Conservation (phyloP, 2,888 invertebrate species). For the Drosophila hamatofila region DNA sequence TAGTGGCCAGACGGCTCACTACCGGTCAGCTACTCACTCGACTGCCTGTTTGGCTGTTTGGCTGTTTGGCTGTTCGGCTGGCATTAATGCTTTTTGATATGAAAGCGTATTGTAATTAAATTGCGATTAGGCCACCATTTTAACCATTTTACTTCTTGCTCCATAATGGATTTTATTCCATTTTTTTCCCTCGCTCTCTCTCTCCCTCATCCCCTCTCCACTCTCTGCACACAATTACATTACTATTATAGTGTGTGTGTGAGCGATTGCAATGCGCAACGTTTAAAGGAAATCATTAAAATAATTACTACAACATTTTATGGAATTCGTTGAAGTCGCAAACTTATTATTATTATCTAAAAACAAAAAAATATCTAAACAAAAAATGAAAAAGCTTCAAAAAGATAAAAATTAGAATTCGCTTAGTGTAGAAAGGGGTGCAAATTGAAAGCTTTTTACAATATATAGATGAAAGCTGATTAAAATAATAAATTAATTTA, state of each 20-base stretch:
- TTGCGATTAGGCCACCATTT: conserved; percentile 86
- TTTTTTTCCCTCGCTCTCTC: conserved; percentile 49
- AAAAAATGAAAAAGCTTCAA: conserved; percentile 2
- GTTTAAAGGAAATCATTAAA: conserved; percentile 85
- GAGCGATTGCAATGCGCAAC: conserved; percentile 51
- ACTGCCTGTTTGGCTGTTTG: conserved; percentile 31
- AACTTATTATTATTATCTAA: conserved; percentile 66
- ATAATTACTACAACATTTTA: conserved; percentile 82
- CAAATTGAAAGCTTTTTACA: conserved; percentile 17
- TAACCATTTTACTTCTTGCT: conserved; percentile 78
- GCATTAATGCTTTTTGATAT: conserved; percentile 82
- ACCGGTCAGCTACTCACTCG: conserved; percentile 35
- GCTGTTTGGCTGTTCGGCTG: conserved; percentile 41
- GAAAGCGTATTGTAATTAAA: conserved; percentile 84
- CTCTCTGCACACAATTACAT: conserved; percentile 64
- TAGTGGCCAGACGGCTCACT: conserved; percentile 28
- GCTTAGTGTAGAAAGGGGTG: conserved; percentile 31
- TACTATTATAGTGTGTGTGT: conserved; percentile 46
- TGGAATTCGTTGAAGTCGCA: conserved; percentile 71
- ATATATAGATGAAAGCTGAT: too few species aligned
- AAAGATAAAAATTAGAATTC: conserved; percentile 27
- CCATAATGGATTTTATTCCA: conserved; percentile 80
- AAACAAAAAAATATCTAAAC: conserved; percentile 17
- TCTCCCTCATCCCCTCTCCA: conserved; percentile 2
- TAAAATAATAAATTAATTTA: not conserved